Conservation (phyloP, 2,113 vertebrate species). For the Zosterops japonicus region DNA sequence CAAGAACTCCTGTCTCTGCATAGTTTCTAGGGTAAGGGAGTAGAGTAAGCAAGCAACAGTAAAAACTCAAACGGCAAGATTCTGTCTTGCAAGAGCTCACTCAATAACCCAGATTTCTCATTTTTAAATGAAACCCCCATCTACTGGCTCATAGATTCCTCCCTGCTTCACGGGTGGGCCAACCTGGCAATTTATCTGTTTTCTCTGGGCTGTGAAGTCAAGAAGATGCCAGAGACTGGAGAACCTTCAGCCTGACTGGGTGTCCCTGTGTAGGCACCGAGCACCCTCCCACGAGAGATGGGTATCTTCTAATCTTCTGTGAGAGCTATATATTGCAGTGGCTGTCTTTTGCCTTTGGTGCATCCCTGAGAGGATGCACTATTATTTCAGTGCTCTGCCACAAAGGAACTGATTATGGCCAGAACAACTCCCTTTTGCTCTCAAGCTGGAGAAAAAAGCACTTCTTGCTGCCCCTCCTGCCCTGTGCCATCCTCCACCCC, state of each 20-base stretch:
- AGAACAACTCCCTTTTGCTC: not conserved
- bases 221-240: rapidly evolving
- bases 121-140: not conserved
- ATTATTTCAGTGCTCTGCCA: not conserved
- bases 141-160: not conserved
- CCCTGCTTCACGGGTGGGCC: rapidly evolving
- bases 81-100: rapidly evolving
- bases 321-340: not conserved
- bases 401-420: not conserved
- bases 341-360: not conserved
- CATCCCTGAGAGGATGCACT: not conserved
- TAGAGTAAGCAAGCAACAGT: not conserved
- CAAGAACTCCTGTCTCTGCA: too few relatives aligned
- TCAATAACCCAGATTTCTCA: not conserved
- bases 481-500: not conserved
- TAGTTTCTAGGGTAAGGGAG: too few relatives aligned
- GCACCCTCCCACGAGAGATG: not conserved
- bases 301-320: not conserved
- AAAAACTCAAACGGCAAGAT: not conserved
- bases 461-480: not conserved
- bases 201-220: not conserved
- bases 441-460: not conserved
- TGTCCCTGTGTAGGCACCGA: not conserved
- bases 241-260: rapidly evolving
- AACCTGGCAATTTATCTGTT: not conserved